phyloP scores from a whole-genome alignment of 1,140 invertebrate species.

The Armadillidium nasatum region DNA sequence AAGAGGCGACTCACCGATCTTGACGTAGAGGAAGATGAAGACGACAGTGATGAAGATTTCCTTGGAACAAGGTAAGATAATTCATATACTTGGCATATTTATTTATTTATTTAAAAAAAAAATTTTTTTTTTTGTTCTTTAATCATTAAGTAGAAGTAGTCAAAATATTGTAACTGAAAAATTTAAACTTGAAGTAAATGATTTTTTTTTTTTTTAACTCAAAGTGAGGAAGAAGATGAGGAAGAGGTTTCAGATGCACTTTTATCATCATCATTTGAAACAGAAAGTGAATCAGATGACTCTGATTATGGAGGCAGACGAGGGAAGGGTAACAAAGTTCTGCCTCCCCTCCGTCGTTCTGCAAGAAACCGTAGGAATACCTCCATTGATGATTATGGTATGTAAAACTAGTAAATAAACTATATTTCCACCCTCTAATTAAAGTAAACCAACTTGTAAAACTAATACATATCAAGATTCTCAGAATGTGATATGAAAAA shows the following conservation, averaged over 20 bases:
- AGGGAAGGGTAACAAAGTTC: conserved; percentile 28
- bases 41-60: conserved; percentile 41
- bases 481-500: too few relatives aligned
- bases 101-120: too few relatives aligned
- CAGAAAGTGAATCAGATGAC: conserved; percentile 39
- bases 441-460: too few relatives aligned
- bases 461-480: too few relatives aligned
- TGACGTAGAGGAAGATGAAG: conserved; percentile 41
- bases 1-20: conserved; percentile 37
- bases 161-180: too few relatives aligned
- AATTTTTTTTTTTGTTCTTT: too few relatives aligned
- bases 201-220: not conserved
- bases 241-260: conserved; percentile 27
- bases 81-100: too few relatives aligned
- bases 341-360: conserved; percentile 34
- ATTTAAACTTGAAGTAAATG: too few relatives aligned
- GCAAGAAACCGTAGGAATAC: conserved; percentile 33
- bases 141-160: too few relatives aligned
- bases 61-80: conserved; percentile 36
- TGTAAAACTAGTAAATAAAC: too few relatives aligned
- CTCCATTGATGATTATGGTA: conserved; percentile 22
- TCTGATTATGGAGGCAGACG: conserved; percentile 33
- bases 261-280: conserved; percentile 32
- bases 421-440: too few relatives aligned
- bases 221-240: conserved; percentile 40